Percentiles rank a stretch among this genome's conserved stretches.
Evolutionary conservation across 2,113 vertebrate species (phyloP).

Genomic region (Bubalus kerabau): DNA sequence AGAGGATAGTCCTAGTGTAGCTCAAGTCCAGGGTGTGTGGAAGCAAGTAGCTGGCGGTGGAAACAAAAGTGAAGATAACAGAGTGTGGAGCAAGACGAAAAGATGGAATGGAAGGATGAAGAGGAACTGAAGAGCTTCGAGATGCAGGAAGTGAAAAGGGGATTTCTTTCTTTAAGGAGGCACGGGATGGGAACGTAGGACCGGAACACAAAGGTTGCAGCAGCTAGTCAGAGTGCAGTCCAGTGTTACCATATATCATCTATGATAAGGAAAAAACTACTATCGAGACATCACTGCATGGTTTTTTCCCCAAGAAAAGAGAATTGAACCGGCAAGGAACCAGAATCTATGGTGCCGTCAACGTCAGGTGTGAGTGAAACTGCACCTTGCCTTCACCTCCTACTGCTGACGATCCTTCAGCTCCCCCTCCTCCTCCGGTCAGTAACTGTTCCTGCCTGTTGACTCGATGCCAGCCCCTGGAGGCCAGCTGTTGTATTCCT

Average conservation of each 20-base stretch:
- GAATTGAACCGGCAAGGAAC: background rate
- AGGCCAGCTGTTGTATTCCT: background rate
- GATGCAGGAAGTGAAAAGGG: background rate
- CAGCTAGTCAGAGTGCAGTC: background rate
- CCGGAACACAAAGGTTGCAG: background rate
- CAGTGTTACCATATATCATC: background rate
- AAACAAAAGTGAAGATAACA: background rate
- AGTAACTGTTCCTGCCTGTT: background rate
- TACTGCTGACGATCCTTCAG: rapidly evolving
- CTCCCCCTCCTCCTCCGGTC: background rate
- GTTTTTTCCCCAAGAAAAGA: background rate
- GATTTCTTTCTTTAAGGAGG: background rate
- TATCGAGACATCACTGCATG: background rate
- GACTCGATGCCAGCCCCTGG: background rate
- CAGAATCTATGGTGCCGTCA: background rate
- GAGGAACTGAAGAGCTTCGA: background rate
- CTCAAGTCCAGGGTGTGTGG: background rate
- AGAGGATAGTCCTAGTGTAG: background rate
- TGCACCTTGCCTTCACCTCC: background rate
- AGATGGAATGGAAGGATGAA: background rate
- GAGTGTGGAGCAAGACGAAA: background rate
- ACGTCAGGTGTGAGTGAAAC: background rate
- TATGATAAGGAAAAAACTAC: too few relatives aligned
- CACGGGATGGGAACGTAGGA: background rate
- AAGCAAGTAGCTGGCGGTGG: background rate